Percentiles rank a stretch among this genome's conserved stretches.
These are phyloP conservation scores for Decapterus maruadsi DNA, from an alignment of 2,797 vertebrate genomes.

Conservation along the genomic window DNA sequence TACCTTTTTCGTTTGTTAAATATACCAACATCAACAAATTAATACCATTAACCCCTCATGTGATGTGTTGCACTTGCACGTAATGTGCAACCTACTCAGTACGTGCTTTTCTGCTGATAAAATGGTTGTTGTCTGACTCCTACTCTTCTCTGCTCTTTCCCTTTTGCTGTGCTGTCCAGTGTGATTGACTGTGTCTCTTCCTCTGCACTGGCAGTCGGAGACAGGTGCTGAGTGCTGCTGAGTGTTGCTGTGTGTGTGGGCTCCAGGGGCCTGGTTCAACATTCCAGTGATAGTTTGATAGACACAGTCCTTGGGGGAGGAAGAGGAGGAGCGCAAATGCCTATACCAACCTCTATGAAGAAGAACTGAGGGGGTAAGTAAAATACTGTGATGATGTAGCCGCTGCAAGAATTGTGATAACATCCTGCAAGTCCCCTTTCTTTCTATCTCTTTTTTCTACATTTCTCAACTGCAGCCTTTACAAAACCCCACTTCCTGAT, in stretches of 20 bases:
- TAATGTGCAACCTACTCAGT: slow-evolving; percentile 16
- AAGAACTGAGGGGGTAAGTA: slow-evolving; percentile 61
- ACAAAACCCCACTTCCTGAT: slow-evolving; percentile 76
- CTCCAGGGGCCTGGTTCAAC: slow-evolving; percentile 78
- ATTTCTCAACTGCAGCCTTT: slow-evolving; percentile 43
- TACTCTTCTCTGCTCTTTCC: slow-evolving; percentile 49
- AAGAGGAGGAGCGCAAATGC: slow-evolving; percentile 42
- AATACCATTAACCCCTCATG: neutral
- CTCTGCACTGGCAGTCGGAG: slow-evolving; percentile 69
- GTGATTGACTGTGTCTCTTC: slow-evolving; percentile 75
- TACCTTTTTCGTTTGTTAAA: neutral
- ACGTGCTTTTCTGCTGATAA: slow-evolving; percentile 57
- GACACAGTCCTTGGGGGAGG: slow-evolving; percentile 60
- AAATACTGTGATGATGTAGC: slow-evolving; percentile 45
- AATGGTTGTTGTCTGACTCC: slow-evolving; percentile 50
- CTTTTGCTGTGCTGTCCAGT: slow-evolving; percentile 64
- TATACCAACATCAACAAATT: neutral
- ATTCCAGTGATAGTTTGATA: slow-evolving; percentile 79
- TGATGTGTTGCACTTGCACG: slow-evolving; percentile 1
- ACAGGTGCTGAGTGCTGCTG: slow-evolving; percentile 86
- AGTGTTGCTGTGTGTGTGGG: slow-evolving; percentile 77
- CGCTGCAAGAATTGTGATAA: slow-evolving; percentile 43
- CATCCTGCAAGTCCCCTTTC: slow-evolving; percentile 23
- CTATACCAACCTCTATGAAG: slow-evolving; percentile 28
- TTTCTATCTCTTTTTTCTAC: slow-evolving; percentile 27